Conservation (phyloP, 2,113 vertebrate species). For the Melanostigma gelatinosum region DNA sequence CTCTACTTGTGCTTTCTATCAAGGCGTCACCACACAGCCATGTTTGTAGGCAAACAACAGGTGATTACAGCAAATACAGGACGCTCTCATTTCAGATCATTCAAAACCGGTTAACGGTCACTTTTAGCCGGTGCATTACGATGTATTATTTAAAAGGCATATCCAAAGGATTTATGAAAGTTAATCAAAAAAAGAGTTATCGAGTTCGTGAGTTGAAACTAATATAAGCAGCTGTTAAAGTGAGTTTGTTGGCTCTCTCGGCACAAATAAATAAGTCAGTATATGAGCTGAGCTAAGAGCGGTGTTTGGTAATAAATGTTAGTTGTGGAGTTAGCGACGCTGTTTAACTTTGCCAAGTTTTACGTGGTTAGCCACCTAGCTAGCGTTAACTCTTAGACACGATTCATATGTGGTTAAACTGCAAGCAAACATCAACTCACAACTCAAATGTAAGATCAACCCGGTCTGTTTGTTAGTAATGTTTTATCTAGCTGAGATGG, state of each 20-base stretch:
- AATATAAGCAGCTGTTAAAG: not conserved
- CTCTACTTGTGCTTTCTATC: not conserved
- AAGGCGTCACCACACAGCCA: conserved; percentile 2
- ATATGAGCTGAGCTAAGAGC: not conserved
- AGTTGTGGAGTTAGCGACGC: not conserved
- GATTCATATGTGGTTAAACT: not conserved
- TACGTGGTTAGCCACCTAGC: conserved; percentile 37
- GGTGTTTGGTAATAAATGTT: not conserved
- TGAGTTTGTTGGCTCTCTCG: not conserved
- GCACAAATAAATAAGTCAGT: not conserved
- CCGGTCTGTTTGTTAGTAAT: not conserved
- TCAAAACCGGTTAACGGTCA: too few species aligned
- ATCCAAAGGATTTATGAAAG: not conserved
- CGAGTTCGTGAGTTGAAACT: not conserved
- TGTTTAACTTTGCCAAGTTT: conserved; percentile 38
- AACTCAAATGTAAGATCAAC: not conserved
- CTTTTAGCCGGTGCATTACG: not conserved
- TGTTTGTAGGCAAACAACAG: conserved; percentile 47
- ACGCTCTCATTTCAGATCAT: not conserved
- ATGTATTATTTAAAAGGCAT: too few species aligned
- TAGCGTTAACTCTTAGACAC: not conserved
- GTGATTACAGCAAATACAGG: conserved; percentile 40
- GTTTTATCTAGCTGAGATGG: not conserved
- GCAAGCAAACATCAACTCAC: not conserved
- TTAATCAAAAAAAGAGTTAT: not conserved